These are phyloP conservation scores for Esox masquinongy DNA, from an alignment of 2,797 vertebrate species.

Conservation along the genomic window DNA sequence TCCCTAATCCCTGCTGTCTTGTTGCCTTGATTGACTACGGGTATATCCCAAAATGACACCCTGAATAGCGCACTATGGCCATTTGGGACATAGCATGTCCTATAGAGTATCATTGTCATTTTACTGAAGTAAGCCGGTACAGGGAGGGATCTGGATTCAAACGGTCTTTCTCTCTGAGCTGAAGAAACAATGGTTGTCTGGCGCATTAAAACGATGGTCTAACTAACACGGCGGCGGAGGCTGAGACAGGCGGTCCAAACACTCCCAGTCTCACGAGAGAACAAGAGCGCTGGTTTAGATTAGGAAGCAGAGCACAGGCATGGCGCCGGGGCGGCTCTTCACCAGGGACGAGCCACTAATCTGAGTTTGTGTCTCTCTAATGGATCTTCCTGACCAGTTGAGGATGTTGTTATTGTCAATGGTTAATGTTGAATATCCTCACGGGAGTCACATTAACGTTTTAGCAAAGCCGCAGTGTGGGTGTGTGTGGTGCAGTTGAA, in stretches of 20 bases:
- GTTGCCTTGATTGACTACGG: slow-evolving; percentile 46
- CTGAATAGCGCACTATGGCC: background rate
- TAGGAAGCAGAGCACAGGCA: slow-evolving; percentile 24
- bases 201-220: slow-evolving; percentile 23
- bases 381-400: slow-evolving; percentile 67
- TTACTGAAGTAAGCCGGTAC: slow-evolving; percentile 18
- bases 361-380: slow-evolving; percentile 61
- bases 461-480: slow-evolving; percentile 37
- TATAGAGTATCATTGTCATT: slow-evolving; percentile 39
- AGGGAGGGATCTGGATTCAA: slow-evolving; percentile 20
- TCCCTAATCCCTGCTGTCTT: slow-evolving; percentile 54
- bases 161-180: slow-evolving; percentile 1
- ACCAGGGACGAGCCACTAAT: slow-evolving; percentile 36
- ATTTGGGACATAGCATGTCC: background rate
- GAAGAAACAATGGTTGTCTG: slow-evolving; percentile 35
- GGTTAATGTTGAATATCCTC: slow-evolving; percentile 66
- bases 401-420: slow-evolving; percentile 66
- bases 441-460: slow-evolving; percentile 42
- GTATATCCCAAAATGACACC: background rate
- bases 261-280: slow-evolving; percentile 54
- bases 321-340: slow-evolving; percentile 39
- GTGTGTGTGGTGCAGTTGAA: background rate
- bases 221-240: background rate
- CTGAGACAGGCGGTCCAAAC: slow-evolving; percentile 27
- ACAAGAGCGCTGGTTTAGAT: slow-evolving; percentile 32